Base-by-base conservation (phyloP, 1,140 invertebrate genomes). In the Drosophila repleta region DNA sequence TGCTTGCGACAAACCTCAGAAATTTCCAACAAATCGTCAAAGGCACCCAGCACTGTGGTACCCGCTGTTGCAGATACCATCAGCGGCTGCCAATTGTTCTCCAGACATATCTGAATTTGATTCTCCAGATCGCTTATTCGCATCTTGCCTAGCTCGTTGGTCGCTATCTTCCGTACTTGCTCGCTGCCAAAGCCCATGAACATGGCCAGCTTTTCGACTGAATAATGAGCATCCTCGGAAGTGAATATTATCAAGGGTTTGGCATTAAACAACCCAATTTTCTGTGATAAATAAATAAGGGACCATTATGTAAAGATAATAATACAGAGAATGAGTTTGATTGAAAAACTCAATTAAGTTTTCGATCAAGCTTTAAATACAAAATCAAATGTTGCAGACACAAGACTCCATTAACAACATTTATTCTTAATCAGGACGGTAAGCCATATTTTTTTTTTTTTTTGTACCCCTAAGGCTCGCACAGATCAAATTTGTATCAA, bases 221-320 rank as follows among this genome's bases (percentile, higher is more conserved):
- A 99, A 91, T 99, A 99, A 92, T 99, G 98, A 13, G 97, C 96
- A 92, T 99, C 96, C 87, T 96, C 96, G 0, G 97, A 97, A 0
- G 96, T 97, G 85, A 97, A 97, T 1, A 97, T 84, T 0, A 97
- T 95, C 39, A 97, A 84, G 26, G 94, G 93, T 8, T 95, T 94
- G 3, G 94, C 91, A 11, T 93, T 93, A 69, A 94, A 94, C 3
- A 97, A 92, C 1, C 96, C 96, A 84, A 94, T 94, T 72, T 92
- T 94, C 94, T 97, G 39, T 4, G 6, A 11, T 32, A 32, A 53
- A 21, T 37, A 0, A 39, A 53, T 20, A n/a, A 3, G 4, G 13
- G 15, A 43, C 15, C 7, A 15, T 15, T 15, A 11, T 18, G 4
- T 35, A 32, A 1, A 10, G 7, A 8, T 41, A 8, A 17, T 39